Percentiles rank a stretch among this genome's conserved stretches.
These are phyloP conservation scores for Pinctada fucata DNA, from an alignment of 2,888 invertebrate genomes.

Conservation along the genomic window DNA sequence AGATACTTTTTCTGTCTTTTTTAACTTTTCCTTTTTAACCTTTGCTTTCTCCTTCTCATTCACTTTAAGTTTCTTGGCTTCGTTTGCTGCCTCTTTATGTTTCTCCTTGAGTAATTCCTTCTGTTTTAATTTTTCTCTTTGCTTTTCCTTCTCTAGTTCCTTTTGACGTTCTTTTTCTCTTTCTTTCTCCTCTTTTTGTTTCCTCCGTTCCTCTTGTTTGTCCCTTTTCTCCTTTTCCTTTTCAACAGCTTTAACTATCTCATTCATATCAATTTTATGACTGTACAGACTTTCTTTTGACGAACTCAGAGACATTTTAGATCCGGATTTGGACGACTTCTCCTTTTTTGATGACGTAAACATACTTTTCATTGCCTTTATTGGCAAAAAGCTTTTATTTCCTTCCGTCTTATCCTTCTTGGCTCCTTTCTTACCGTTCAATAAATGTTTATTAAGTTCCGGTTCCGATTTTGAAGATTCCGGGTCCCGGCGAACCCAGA, in stretches of 20 bases:
- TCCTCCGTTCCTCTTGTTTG: constrained; percentile 15
- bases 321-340: constrained; percentile 32
- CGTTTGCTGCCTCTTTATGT: constrained; percentile 6
- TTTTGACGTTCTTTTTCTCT: constrained; percentile 21
- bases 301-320: constrained; percentile 35
- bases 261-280: constrained; percentile 43
- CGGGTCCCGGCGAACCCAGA: constrained; percentile 35
- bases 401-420: constrained; percentile 29
- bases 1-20: constrained; percentile 15
- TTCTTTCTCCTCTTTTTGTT: constrained; percentile 23
- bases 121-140: constrained; percentile 6
- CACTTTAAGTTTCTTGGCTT: not conserved
- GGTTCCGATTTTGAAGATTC: constrained; percentile 38
- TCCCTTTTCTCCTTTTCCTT: constrained; percentile 36
- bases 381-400: constrained; percentile 35
- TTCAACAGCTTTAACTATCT: constrained; percentile 30
- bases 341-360: constrained; percentile 35
- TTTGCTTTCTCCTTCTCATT: constrained; percentile 27
- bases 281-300: constrained; percentile 35
- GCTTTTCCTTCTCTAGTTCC: constrained; percentile 10
- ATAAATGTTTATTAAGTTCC: constrained; percentile 33
- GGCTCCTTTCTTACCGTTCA: constrained; percentile 29
- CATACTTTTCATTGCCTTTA: constrained; percentile 40
- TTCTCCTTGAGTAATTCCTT: constrained; percentile 14
- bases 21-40: constrained; percentile 40